phyloP scores from a whole-genome alignment of 2,888 invertebrate genomes.

The Eupithecia tripunctaria region DNA sequence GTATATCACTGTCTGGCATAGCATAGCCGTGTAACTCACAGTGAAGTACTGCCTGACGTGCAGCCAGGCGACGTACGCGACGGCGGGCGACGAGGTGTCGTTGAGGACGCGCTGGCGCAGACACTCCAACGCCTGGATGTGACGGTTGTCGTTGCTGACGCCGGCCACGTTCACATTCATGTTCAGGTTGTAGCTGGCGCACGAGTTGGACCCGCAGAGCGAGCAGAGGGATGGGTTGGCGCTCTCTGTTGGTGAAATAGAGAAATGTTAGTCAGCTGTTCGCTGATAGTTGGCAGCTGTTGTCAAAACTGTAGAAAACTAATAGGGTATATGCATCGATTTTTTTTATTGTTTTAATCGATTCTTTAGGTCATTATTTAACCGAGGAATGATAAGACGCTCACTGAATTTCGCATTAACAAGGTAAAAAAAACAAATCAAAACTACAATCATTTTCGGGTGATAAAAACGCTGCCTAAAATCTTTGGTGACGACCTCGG shows the following conservation, averaged over 20 bases:
- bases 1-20: background rate
- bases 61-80: slow-evolving; percentile 85
- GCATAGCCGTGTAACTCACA: slow-evolving; percentile 59
- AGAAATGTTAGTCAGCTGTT: background rate
- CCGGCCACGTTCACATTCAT: slow-evolving; percentile 61
- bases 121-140: slow-evolving; percentile 87
- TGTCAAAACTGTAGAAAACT: too few relatives aligned
- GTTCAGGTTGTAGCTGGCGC: slow-evolving; percentile 60
- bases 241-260: slow-evolving; percentile 67
- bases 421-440: too few relatives aligned
- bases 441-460: too few relatives aligned
- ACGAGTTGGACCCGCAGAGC: slow-evolving; percentile 76
- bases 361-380: too few relatives aligned
- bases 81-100: slow-evolving; percentile 64
- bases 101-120: slow-evolving; percentile 74
- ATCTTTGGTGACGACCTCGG: too few relatives aligned
- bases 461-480: too few relatives aligned
- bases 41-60: slow-evolving; percentile 79
- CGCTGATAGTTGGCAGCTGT: too few relatives aligned
- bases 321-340: too few relatives aligned
- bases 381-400: too few relatives aligned
- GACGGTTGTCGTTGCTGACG: slow-evolving; percentile 75
- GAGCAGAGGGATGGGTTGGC: slow-evolving; percentile 83
- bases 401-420: too few relatives aligned
- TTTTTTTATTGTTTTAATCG: too few relatives aligned